Evolutionary conservation across 2,888 invertebrate species (phyloP), one percentile per base, ranked within the genome.

Genomic region (Homarus gammarus): DNA sequence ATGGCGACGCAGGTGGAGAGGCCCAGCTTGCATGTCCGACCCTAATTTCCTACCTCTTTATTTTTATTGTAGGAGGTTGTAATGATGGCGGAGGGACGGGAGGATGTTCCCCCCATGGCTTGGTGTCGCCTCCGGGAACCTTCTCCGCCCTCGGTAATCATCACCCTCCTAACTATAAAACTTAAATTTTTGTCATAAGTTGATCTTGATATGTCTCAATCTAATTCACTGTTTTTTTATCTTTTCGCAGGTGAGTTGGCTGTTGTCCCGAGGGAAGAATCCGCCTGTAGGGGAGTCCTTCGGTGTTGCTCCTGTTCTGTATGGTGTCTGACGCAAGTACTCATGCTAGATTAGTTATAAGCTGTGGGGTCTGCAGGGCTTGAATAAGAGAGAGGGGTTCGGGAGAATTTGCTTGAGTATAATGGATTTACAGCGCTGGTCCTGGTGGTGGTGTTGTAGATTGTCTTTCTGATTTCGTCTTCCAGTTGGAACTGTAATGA

Each of bases 221-320:
- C 44, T 77, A 68, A 40, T 27, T 8, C 12, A 40, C 3, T 40
- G 56, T 40, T 68, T 64, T 64, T 64, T 33, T 77, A 33, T 73
- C 84, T 84, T n/a, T 64, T 64, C 49, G 27, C 84, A 85, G 84
- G 84, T 85, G 33, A 85, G 84, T 85, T 61, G 75, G 68, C n/a
- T 18, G 44, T 64, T 8, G 2, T 40, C 44, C 27, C 61, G 81
- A n/a, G 36, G 64, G 64, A 68, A 38, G 18, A n/a, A n/a, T 75
- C 40, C 27, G 36, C 73, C 6, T 27, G 2, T n/a, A 31, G 77
- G 22, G 56, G 61, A 18, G 27, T 2, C 15, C 78, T 31, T 10
- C 36, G 51, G 49, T 27, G 56, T 44, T 44, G 22, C 10, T 44
- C 44, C 44, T 49, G 44, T 12, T 49, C 10, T 6, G 44, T 49